Evolutionary conservation across 2,113 vertebrate species (phyloP), one percentile per base, ranked within the genome.

Genomic region (Paralichthys olivaceus): DNA sequence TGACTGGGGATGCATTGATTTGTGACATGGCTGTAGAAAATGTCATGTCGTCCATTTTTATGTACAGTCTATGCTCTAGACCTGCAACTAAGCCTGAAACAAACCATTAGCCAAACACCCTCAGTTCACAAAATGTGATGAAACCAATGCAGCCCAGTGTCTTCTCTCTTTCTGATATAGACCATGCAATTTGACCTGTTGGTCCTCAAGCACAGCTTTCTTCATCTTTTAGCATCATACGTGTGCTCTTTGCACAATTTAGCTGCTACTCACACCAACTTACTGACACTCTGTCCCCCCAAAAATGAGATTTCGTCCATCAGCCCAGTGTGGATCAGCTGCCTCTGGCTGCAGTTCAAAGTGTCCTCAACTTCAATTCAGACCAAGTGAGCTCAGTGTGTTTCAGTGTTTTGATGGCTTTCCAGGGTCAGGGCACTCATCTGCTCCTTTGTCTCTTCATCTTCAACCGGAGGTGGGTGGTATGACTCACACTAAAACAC

Each of bases 371-470:
- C 77, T 78, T 82, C 59, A 60, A 69, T 80, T 77, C 80, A 84
- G 66, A 70, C 26, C 15, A 28, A 61, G 69, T 7, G 3, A 56
- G 68, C 77, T 84, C 49, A 57, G 59, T 62, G 54, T 74, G 68
- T 80, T 83, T 72, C 25, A 37, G 57, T 73, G 64, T 75, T 86
- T 81, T 84, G 72, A 84, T 81, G 79, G 78, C 73, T 86, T 62
- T 84, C 75, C 73, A 67, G 83, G 83, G 85, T 84, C 84, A 71
- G 54, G 69, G 23, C 75, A 64, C 86, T 87, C 56, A 58, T 84
- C 82, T 87, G 77, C 71, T 81, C 49, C 45, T 84, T 88, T 74
- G 67, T 86, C 75, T 87, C 65, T 65, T 77, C 77, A 75, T 81
- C 70, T 69, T 73, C 67, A 81, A 63, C 72, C 59, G 58, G 72